These are phyloP conservation scores for Jordanella pulchra DNA, from an alignment of 2,797 vertebrate species.

Conservation along the genomic window DNA sequence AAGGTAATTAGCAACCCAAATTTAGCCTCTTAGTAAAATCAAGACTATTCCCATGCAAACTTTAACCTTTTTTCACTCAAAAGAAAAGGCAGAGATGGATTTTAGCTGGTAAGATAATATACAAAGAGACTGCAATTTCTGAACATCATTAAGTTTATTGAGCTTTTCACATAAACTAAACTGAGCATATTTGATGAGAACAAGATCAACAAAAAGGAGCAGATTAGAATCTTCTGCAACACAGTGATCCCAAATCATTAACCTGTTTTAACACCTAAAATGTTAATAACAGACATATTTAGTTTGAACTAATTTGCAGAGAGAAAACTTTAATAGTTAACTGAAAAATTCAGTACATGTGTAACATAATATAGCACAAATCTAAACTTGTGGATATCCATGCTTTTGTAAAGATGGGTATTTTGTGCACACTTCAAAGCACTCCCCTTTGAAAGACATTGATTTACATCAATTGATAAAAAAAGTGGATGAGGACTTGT, in stretches of 20 bases:
- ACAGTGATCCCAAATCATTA: neutral
- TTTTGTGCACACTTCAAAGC: too few relatives aligned
- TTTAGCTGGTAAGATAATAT: neutral
- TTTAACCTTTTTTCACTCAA: neutral
- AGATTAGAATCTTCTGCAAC: neutral
- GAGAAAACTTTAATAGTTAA: too few relatives aligned
- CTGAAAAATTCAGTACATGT: too few relatives aligned
- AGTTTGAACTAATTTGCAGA: too few relatives aligned
- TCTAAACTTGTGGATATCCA: too few relatives aligned
- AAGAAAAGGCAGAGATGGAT: neutral
- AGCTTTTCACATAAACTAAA: neutral
- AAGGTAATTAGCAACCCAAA: too few relatives aligned
- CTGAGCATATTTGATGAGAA: neutral
- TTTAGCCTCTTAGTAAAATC: too few relatives aligned
- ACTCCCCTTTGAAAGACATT: neutral
- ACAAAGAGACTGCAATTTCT: neutral
- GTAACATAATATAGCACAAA: too few relatives aligned
- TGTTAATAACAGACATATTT: too few relatives aligned
- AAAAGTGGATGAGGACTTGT: neutral
- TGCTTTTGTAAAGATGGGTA: too few relatives aligned
- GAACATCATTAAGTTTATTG: neutral
- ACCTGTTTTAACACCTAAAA: neutral
- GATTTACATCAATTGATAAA: neutral
- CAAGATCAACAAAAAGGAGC: neutral
- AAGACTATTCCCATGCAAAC: neutral